Conservation (phyloP, 2,888 invertebrate genomes). For the Labia minor region DNA sequence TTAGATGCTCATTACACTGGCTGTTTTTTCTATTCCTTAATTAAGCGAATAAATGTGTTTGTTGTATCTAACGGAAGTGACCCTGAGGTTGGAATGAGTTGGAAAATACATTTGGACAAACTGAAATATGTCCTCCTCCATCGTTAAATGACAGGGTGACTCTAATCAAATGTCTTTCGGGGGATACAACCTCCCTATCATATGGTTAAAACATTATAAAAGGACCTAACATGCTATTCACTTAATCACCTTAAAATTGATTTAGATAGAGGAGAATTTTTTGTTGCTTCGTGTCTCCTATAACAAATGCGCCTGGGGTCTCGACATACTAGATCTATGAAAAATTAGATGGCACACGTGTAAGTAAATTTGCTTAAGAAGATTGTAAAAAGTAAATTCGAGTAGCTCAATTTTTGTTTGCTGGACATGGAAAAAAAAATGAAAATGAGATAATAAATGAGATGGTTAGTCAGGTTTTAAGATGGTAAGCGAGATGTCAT, state of each 20-base stretch:
- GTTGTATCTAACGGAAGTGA: neutral
- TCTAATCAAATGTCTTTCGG: neutral
- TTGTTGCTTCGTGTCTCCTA: neutral
- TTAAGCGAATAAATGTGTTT: neutral
- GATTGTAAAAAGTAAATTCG: too few relatives aligned
- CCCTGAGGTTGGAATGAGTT: neutral
- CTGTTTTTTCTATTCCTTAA: neutral
- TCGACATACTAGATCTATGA: too few relatives aligned
- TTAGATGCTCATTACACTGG: too few relatives aligned
- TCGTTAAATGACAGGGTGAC: neutral
- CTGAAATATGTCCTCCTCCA: neutral
- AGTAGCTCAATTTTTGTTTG: too few relatives aligned
- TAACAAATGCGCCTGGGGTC: neutral
- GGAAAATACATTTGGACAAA: neutral
- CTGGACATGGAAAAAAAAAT: too few relatives aligned
- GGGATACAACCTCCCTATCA: neutral
- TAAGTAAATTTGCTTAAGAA: too few relatives aligned
- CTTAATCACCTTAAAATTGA: conserved; percentile 26
- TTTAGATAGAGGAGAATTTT: conserved; percentile 21
- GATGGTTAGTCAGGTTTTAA: too few relatives aligned
- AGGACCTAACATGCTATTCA: conserved; percentile 18
- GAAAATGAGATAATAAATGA: too few relatives aligned
- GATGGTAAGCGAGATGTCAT: too few relatives aligned
- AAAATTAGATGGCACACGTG: too few relatives aligned
- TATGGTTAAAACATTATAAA: conserved; percentile 1